Percentiles rank a stretch among this genome's conserved stretches.
phyloP scores from a whole-genome alignment of 2,888 invertebrate species.

The Timema cristinae region DNA sequence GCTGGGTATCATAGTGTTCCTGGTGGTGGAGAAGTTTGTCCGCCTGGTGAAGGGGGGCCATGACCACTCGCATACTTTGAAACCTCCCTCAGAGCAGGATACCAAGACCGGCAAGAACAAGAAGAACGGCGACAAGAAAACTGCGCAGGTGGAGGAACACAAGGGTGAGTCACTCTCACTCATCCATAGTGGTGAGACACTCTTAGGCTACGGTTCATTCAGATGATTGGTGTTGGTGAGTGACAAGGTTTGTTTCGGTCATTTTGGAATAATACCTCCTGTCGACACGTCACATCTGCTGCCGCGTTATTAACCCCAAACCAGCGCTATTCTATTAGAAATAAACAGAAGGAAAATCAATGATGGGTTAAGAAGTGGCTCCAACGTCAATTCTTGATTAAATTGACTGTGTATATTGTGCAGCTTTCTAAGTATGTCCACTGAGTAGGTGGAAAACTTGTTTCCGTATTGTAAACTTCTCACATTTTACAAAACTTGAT shows the following conservation, averaged over 20 bases:
- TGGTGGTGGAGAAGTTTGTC: constrained; percentile 90
- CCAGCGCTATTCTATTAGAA: background rate
- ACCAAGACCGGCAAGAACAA: constrained; percentile 34
- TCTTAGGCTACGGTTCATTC: background rate
- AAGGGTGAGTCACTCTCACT: too few species aligned
- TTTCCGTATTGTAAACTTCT: too few species aligned
- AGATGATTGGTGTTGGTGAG: background rate
- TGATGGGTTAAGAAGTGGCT: too few species aligned
- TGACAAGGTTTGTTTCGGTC: background rate
- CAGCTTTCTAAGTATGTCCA: too few species aligned
- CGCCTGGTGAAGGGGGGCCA: constrained; percentile 80
- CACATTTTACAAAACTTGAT: too few species aligned
- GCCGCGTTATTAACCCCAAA: background rate
- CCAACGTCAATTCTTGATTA: too few species aligned
- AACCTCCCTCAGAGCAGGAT: constrained; percentile 20
- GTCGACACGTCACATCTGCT: background rate
- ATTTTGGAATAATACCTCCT: background rate
- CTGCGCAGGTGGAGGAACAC: background rate
- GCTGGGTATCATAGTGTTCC: constrained; percentile 86
- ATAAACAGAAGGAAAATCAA: too few species aligned
- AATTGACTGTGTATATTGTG: too few species aligned
- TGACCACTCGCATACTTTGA: constrained; percentile 65
- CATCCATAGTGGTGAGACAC: background rate
- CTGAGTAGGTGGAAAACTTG: too few species aligned
- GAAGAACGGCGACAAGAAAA: constrained; percentile 35